Base-by-base conservation (phyloP, 2,888 invertebrate genomes). In the Cynaeus angustus region DNA sequence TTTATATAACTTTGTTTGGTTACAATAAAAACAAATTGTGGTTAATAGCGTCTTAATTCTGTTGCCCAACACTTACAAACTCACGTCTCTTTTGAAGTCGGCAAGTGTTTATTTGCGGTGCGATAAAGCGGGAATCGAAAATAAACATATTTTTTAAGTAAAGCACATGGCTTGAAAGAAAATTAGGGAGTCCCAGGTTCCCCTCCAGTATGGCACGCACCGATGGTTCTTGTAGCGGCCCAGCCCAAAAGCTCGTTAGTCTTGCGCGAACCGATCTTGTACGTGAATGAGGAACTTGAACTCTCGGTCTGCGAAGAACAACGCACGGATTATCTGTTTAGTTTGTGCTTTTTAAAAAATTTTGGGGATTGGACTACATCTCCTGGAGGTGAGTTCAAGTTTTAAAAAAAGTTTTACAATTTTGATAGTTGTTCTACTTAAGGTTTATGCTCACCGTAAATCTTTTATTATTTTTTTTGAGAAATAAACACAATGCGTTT, bases 211-310 rank as follows among this genome's bases (percentile, higher is more conserved):
- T 16, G 52, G 43, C 64, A 62, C 62, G 50, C 64, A 43, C 10
- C 64, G 53, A 30, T 43, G 64, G 45, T 64, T 64, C 64, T 64
- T 64, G 43, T 16, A 53, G 43, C 48, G 62, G 30, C 62, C 43
- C 62, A 41, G 28, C 9, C 37, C 46, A 59, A 64, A 64, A 62
- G 62, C 62, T 46, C 48, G 48, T 62, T 50, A 62, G 62, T 62
- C 50, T 62, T 6, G 50, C 62, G 62, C 62, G 5, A 46, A 38
- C 59, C 21, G 14, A 6, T 26, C n/a, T 28, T 26, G 62, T 10
- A 62, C 13, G 46, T 21, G 16, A 46, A 46, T 16, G 43, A 33
- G 10, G 16, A 21, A n/a, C n/a, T n/a, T n/a, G n/a, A n/a, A 46
- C 16, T 46, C 3, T 8, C 8, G 1, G 13, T 33, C 33, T 1